Evolutionary conservation across 2,888 invertebrate species (phyloP).

Genomic region (Ochlodes sylvanus): DNA sequence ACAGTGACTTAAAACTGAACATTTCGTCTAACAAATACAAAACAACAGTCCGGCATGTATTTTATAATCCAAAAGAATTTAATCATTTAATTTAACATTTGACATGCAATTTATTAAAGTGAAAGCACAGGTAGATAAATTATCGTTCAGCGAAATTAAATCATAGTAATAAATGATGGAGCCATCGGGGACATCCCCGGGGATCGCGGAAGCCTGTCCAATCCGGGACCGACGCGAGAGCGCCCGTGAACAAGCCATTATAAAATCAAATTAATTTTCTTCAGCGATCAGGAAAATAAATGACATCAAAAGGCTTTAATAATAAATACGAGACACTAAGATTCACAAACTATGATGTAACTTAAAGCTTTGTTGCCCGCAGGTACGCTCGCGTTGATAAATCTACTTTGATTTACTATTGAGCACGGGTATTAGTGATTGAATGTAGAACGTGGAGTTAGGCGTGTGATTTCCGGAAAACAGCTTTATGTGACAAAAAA

Average conservation of each 20-base stretch:
- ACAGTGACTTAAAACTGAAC: too few relatives aligned
- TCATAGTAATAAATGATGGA: slow-evolving; percentile 33
- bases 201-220: slow-evolving; percentile 23
- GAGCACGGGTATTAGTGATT: too few relatives aligned
- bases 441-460: too few relatives aligned
- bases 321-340: slow-evolving; percentile 1
- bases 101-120: slow-evolving; percentile 19
- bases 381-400: too few relatives aligned
- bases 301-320: slow-evolving; percentile 17
- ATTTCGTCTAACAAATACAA: too few relatives aligned
- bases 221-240: slow-evolving; percentile 14
- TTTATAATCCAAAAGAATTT: background rate
- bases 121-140: slow-evolving; percentile 24
- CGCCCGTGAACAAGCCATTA: slow-evolving; percentile 24
- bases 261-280: slow-evolving; percentile 37
- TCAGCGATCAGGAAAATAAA: slow-evolving; percentile 28
- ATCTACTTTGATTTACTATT: too few relatives aligned
- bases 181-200: slow-evolving; percentile 11
- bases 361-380: too few relatives aligned
- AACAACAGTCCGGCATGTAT: too few relatives aligned
- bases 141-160: slow-evolving; percentile 30
- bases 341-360: too few relatives aligned
- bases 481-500: too few relatives aligned
- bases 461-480: too few relatives aligned
- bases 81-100: slow-evolving; percentile 11